A percentile compares a stretch with the other conserved stretches of the same genome.
Evolutionary conservation across 2,797 vertebrate genomes (phyloP).

Genomic region (Bradypodion pumilum): DNA sequence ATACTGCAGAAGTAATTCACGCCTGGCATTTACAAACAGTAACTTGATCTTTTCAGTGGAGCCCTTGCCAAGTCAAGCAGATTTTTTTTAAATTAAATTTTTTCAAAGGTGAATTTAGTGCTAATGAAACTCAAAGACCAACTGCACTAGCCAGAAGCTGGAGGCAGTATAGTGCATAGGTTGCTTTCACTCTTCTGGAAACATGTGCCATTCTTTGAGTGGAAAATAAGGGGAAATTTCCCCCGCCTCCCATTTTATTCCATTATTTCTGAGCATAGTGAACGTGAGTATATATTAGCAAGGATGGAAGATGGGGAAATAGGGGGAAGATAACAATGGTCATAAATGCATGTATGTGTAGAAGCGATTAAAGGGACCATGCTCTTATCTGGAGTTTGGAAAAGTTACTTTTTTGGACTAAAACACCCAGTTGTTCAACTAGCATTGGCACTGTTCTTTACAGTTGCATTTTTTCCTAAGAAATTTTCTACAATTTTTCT

Average conservation of each 20-base stretch:
- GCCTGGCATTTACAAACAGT: slow-evolving; percentile 79
- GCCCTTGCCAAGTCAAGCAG: slow-evolving; percentile 78
- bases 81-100: slow-evolving; percentile 76
- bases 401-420: too few species aligned
- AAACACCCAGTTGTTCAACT: too few species aligned
- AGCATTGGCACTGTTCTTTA: too few species aligned
- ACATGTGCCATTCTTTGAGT: not conserved
- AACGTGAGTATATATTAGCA: fast-evolving
- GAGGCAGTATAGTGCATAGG: not conserved
- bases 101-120: slow-evolving; percentile 78
- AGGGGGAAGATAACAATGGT: not conserved
- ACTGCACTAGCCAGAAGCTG: not conserved
- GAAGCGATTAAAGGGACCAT: too few species aligned
- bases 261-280: not conserved
- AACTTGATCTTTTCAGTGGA: slow-evolving; percentile 73
- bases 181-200: not conserved
- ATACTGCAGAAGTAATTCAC: slow-evolving; percentile 74
- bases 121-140: slow-evolving; percentile 74
- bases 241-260: not conserved
- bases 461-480: not conserved
- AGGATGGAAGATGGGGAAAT: not conserved
- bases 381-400: too few species aligned
- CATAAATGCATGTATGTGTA: not conserved
- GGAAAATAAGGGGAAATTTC: fast-evolving
- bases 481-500: not conserved